A percentile compares a stretch with the other conserved stretches of the same genome.
Evolutionary conservation across 1,140 invertebrate species (phyloP).

Genomic region (Agrilus planipennis): DNA sequence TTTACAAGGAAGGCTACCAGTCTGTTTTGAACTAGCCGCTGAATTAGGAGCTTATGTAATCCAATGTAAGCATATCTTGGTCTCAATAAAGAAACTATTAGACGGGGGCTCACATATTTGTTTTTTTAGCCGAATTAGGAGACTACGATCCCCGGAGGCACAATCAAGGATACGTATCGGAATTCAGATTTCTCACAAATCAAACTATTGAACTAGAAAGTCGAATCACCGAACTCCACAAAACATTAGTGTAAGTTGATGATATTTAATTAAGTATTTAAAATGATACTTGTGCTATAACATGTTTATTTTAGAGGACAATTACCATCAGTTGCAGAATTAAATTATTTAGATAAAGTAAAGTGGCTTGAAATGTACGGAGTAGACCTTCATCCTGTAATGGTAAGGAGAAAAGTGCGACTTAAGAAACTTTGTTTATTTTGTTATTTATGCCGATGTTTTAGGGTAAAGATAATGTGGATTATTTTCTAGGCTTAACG

Average conservation of each 20-base stretch:
- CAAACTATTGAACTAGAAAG: conserved; percentile 86
- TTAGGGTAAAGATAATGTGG: conserved; percentile 91
- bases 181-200: conserved; percentile 91
- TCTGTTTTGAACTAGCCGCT: conserved; percentile 77
- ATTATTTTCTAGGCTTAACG: conserved; percentile 93
- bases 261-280: background rate
- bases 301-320: conserved; percentile 41
- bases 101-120: background rate
- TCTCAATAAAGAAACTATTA: background rate
- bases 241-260: conserved; percentile 64
- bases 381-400: conserved; percentile 92
- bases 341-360: conserved; percentile 84
- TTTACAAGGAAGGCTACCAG: conserved; percentile 76
- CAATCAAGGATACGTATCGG: conserved; percentile 84
- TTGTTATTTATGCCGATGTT: conserved; percentile 9
- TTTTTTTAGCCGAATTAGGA: conserved; percentile 81
- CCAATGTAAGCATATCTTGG: conserved; percentile 76
- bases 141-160: conserved; percentile 90
- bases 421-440: background rate
- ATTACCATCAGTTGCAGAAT: conserved; percentile 84
- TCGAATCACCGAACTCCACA: conserved; percentile 79
- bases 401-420: conserved; percentile 38
- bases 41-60: conserved; percentile 88
- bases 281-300: background rate
- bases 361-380: conserved; percentile 97